phyloP scores from a whole-genome alignment of 2,113 vertebrate species.

The Alethe diademata region DNA sequence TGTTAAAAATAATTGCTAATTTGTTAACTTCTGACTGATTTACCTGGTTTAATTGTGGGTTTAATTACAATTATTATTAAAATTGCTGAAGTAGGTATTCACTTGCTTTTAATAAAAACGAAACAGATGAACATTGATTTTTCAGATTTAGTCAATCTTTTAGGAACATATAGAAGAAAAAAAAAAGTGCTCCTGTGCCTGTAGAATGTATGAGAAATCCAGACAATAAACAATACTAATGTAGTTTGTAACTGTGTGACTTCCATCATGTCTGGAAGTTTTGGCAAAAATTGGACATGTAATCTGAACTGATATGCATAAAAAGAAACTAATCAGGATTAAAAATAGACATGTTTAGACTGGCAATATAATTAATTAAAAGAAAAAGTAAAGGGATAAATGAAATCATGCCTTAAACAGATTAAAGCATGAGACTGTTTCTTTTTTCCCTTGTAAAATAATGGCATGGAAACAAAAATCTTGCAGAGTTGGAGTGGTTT shows the following conservation, averaged over 20 bases:
- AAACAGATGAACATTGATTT: not conserved
- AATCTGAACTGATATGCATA: constrained; percentile 58
- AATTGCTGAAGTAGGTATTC: not conserved
- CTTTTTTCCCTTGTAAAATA: not conserved
- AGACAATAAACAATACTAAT: constrained; percentile 54
- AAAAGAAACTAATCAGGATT: constrained; percentile 31
- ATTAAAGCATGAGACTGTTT: not conserved
- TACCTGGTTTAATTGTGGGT: not conserved
- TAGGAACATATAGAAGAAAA: not conserved
- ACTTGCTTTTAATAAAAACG: not conserved
- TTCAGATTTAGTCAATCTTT: not conserved
- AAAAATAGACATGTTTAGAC: constrained; percentile 48
- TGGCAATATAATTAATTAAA: constrained; percentile 50
- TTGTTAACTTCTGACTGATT: not conserved
- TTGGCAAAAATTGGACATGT: constrained; percentile 34
- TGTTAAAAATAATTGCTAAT: not conserved
- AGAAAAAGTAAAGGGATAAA: constrained; percentile 8
- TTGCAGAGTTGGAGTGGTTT: not conserved
- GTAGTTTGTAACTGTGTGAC: not conserved
- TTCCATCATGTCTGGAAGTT: constrained; percentile 50
- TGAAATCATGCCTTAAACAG: constrained; percentile 36
- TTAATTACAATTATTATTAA: not conserved
- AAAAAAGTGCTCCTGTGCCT: not conserved
- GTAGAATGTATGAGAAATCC: constrained; percentile 27
- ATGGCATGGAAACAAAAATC: not conserved